Percentiles rank a stretch among this genome's conserved stretches.
These are phyloP conservation scores for Rutpela maculata DNA, from an alignment of 2,888 invertebrate species.

Conservation along the genomic window DNA sequence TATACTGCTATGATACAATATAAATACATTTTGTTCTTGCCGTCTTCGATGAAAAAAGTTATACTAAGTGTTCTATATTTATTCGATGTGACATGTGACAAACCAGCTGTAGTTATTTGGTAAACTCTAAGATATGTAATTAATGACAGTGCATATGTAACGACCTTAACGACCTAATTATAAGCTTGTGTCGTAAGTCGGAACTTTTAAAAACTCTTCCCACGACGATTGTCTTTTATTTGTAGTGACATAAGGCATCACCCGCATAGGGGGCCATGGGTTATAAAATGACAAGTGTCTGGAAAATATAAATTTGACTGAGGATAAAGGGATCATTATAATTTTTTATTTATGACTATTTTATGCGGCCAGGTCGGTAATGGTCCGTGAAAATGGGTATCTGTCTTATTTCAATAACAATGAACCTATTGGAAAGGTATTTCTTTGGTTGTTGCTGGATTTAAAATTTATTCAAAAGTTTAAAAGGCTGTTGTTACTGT, in stretches of 20 bases:
- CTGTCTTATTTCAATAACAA: constrained; percentile 11
- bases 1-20: no score
- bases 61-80: not conserved
- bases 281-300: constrained; percentile 32
- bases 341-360: constrained; percentile 17
- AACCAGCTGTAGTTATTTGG: constrained; percentile 52
- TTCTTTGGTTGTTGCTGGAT: not conserved
- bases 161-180: constrained; percentile 39
- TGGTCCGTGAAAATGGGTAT: not conserved
- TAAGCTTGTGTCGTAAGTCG: constrained; percentile 20
- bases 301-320: constrained; percentile 26
- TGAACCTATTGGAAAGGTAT: not conserved
- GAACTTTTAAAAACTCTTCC: constrained; percentile 32
- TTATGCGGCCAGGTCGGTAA: not conserved
- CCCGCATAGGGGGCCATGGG: constrained; percentile 32
- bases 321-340: constrained; percentile 27
- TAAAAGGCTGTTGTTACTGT: not conserved
- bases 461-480: not conserved
- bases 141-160: constrained; percentile 59
- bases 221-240: constrained; percentile 39
- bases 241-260: constrained; percentile 25
- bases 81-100: not conserved
- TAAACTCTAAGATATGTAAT: constrained; percentile 61
- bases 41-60: no score
- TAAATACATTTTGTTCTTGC: no score